Evolutionary conservation across 2,113 vertebrate genomes (phyloP).

Genomic region (Siniperca knerii): DNA sequence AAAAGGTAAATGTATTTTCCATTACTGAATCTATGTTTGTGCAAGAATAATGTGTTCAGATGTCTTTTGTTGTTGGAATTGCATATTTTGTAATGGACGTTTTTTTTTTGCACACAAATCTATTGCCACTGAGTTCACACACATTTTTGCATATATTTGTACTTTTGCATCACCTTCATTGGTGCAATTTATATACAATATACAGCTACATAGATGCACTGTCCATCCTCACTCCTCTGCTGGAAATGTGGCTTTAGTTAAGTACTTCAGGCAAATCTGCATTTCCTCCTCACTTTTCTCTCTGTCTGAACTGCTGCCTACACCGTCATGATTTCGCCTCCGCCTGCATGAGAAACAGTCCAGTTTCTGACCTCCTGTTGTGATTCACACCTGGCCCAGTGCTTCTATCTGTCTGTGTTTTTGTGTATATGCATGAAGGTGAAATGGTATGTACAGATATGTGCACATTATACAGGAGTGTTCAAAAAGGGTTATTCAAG

Average conservation of each 20-base stretch:
- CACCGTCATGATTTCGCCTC: conserved; percentile 23
- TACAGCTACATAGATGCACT: neutral
- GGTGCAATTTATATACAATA: neutral
- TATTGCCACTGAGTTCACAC: neutral
- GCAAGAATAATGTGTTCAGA: neutral
- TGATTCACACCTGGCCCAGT: neutral
- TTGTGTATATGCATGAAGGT: neutral
- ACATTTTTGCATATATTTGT: neutral
- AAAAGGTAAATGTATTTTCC: neutral
- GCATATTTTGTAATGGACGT: neutral
- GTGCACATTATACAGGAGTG: neutral
- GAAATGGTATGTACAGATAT: neutral
- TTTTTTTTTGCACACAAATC: neutral
- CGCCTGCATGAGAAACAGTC: conserved; percentile 21
- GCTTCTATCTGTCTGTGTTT: conserved; percentile 15
- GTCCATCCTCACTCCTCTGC: neutral
- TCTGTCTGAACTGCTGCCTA: conserved; percentile 25
- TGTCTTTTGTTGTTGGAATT: neutral
- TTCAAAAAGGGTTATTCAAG: conserved; percentile 15
- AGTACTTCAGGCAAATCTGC: conserved; percentile 22
- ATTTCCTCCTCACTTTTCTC: conserved; percentile 3
- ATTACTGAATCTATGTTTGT: neutral
- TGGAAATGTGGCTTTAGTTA: conserved; percentile 19
- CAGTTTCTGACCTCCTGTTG: conserved; percentile 52
- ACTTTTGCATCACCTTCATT: neutral